phyloP scores from a whole-genome alignment of 2,113 vertebrate species.

The Etheostoma cragini region DNA sequence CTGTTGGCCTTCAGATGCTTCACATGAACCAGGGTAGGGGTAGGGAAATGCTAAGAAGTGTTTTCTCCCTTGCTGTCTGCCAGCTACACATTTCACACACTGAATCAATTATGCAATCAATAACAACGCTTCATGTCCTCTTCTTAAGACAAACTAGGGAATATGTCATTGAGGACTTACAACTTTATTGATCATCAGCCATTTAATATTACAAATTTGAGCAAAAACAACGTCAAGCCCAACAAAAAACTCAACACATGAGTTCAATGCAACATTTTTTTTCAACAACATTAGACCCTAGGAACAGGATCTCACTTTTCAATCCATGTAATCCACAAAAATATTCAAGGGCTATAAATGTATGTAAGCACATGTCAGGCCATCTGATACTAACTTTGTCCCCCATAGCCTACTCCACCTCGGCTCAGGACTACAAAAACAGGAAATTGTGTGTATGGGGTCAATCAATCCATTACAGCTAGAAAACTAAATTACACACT shows the following conservation, averaged over 20 bases:
- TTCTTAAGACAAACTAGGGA: conserved; percentile 51
- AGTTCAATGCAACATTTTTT: conserved; percentile 22
- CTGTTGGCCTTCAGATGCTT: conserved; percentile 35
- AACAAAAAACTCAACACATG: conserved; percentile 27
- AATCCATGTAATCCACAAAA: conserved; percentile 66
- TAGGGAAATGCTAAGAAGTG: conserved; percentile 40
- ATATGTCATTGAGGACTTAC: conserved; percentile 49
- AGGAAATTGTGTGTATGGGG: conserved; percentile 28
- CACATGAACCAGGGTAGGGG: conserved; percentile 8
- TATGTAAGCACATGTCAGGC: conserved; percentile 54
- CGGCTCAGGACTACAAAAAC: conserved; percentile 31
- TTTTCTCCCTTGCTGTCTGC: conserved; percentile 28
- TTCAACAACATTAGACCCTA: conserved; percentile 28
- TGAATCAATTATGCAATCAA: conserved; percentile 60
- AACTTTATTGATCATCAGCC: conserved; percentile 56
- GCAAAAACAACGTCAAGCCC: conserved; percentile 37
- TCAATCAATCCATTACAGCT: conserved; percentile 50
- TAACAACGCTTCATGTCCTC: conserved; percentile 48
- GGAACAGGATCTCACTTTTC: conserved; percentile 38
- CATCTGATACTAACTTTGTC: conserved; percentile 56
- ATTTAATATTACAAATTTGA: conserved; percentile 49
- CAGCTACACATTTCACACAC: conserved; percentile 56
- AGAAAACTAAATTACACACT: conserved; percentile 35
- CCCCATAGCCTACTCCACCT: conserved; percentile 18
- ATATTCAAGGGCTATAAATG: conserved; percentile 59